A percentile compares a stretch with the other conserved stretches of the same genome.
These are phyloP conservation scores for Bruchidius siliquastri DNA, from an alignment of 2,888 invertebrate genomes.

Conservation along the genomic window DNA sequence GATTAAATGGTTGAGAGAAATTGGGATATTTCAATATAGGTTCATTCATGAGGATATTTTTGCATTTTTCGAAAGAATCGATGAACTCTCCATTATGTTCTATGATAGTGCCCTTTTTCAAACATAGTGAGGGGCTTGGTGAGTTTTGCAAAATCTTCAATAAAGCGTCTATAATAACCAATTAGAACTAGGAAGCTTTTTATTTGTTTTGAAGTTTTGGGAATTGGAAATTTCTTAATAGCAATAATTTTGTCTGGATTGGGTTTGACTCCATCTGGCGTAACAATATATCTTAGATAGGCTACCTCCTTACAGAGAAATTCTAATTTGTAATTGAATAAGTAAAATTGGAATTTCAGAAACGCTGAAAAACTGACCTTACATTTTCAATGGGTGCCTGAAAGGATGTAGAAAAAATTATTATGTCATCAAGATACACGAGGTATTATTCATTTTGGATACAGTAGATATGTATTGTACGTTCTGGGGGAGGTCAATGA, in stretches of 20 bases:
- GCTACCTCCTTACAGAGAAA: conserved; percentile 14
- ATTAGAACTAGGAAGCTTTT: conserved; percentile 11
- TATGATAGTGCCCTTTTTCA: not conserved
- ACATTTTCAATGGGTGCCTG: conserved; percentile 12
- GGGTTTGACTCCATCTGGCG: conserved; percentile 14
- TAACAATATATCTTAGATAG: conserved; percentile 15
- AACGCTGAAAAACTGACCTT: conserved; percentile 7
- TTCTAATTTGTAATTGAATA: conserved; percentile 14
- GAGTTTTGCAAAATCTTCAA: conserved; percentile 7
- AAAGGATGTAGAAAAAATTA: conserved; percentile 13
- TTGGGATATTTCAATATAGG: no score
- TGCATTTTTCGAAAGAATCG: not conserved
- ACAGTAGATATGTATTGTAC: no score
- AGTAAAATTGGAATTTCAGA: conserved; percentile 11
- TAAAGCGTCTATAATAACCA: conserved; percentile 10
- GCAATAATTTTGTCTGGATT: conserved; percentile 15
- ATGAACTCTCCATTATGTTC: not conserved
- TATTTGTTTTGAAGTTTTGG: conserved; percentile 7
- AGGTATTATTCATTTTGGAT: conserved; percentile 2
- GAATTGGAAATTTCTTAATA: conserved; percentile 6
- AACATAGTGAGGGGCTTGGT: conserved; percentile 6
- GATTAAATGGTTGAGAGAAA: no score
- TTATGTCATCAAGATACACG: conserved; percentile 12
- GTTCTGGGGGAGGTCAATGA: no score
- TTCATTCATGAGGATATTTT: no score